Base-by-base conservation (phyloP, 2,888 invertebrate genomes). In the Lissonota sp. region DNA sequence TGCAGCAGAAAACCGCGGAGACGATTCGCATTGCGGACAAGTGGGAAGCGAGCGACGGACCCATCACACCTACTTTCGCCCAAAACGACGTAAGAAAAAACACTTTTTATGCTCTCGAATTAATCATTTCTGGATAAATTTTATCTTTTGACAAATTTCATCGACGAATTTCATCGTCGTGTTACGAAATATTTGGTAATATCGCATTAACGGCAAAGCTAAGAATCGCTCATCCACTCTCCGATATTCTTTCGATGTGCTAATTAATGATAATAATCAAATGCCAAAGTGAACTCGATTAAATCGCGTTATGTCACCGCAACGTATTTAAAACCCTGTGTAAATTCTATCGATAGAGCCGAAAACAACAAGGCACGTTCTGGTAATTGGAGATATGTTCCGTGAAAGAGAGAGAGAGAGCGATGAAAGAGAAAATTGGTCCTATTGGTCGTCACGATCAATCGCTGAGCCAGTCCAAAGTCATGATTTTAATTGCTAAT, bases 1-100 rank as follows among this genome's bases (percentile, higher is more conserved):
- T 97, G 87, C 98, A 98, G 93, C 98, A 99, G 94, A 99, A 99
- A 94, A 98, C 98, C 85, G 96, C 96, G 79, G 98, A 98, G 94
- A 98, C 99, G 72, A 96, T 98, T 91, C 96, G 98, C 91, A 98
- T 99, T 91, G 98, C 98, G 79, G 97, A 97, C 91, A 98, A 98
- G 94, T 98, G 98, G 98, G 98, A 98, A 93, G 94, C 95, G 75
- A 94, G 93, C 87, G 95, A 95, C 88, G 95, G 95, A 70, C 94
- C 95, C 72, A 95, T 95, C 87, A 94, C 94, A 76, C 93, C 94
- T 63, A 93, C 94, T 71, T 95, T 94, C 90, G 93, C 93, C 85
- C 94, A 94, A 90, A 94, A 94, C 90, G 95, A 95, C 90, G 94
- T 95, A 91, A 94, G 94, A 94, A 58, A 70, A 79, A 12, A 16